Evolutionary conservation across 2,797 vertebrate species (phyloP).

Genomic region (Argyrosomus regius): DNA sequence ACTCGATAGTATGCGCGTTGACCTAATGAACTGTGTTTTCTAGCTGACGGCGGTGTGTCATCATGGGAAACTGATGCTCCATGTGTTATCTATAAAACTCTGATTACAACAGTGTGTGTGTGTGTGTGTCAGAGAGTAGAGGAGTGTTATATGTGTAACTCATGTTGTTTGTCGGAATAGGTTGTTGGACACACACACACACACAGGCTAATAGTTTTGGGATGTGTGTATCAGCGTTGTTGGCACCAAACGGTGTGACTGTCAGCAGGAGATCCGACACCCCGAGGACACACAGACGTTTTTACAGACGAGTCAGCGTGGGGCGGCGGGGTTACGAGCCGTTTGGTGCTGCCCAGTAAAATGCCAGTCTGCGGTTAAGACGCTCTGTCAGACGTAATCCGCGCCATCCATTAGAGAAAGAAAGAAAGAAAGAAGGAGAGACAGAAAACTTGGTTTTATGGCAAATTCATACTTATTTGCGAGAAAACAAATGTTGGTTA

Average conservation of each 20-base stretch:
- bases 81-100: slow-evolving; percentile 70
- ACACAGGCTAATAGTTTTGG: slow-evolving; percentile 46
- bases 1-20: slow-evolving; percentile 19
- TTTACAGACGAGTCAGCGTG: slow-evolving; percentile 24
- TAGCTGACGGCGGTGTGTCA: slow-evolving; percentile 54
- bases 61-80: slow-evolving; percentile 63
- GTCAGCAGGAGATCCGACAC: slow-evolving; percentile 48
- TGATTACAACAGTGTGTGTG: slow-evolving; percentile 62
- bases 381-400: slow-evolving; percentile 15
- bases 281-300: slow-evolving; percentile 23
- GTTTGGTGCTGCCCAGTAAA: slow-evolving; percentile 32
- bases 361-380: slow-evolving; percentile 39
- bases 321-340: slow-evolving; percentile 23
- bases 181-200: slow-evolving; percentile 27
- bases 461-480: neutral
- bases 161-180: slow-evolving; percentile 48
- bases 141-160: slow-evolving; percentile 26
- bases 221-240: slow-evolving; percentile 48
- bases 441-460: neutral
- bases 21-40: slow-evolving; percentile 65
- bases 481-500: slow-evolving; percentile 18
- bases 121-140: slow-evolving; percentile 24
- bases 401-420: neutral
- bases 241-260: slow-evolving; percentile 41
- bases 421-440: neutral